These are phyloP conservation scores for Anthophora plumipes DNA, from an alignment of 2,888 invertebrate genomes.

Conservation along the genomic window DNA sequence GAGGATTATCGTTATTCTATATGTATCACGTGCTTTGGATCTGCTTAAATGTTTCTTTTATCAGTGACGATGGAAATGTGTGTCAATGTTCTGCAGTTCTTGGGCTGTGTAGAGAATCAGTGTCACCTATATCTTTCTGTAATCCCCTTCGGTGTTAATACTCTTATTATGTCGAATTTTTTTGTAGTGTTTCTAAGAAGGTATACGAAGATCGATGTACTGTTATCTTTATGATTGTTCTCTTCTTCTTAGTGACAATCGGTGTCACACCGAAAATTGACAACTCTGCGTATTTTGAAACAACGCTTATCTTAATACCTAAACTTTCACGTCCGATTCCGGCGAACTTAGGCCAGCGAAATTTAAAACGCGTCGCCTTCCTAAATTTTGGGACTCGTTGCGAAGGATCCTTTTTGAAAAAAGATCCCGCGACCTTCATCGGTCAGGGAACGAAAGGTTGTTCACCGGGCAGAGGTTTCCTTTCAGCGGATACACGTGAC, in stretches of 20 bases:
- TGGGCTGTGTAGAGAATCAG: too few species aligned
- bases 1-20: too few species aligned
- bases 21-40: not conserved
- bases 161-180: too few species aligned
- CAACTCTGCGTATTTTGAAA: too few species aligned
- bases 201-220: too few species aligned
- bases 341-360: slow-evolving; percentile 5
- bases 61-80: not conserved
- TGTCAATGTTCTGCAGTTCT: not conserved
- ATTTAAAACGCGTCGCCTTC: slow-evolving; percentile 4
- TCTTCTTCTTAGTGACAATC: too few species aligned
- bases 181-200: too few species aligned
- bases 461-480: slow-evolving; percentile 63
- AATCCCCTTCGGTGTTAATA: too few species aligned
- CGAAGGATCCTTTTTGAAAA: slow-evolving; percentile 29
- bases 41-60: not conserved
- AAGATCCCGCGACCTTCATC: slow-evolving; percentile 60
- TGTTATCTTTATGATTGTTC: too few species aligned
- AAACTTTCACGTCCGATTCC: too few species aligned
- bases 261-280: too few species aligned
- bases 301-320: not conserved
- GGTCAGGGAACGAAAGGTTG: slow-evolving; percentile 64
- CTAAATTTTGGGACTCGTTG: slow-evolving; percentile 50
- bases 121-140: not conserved
- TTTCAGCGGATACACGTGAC: slow-evolving; percentile 57